Evolutionary conservation across 2,113 vertebrate genomes (phyloP).

Genomic region (Peromyscus maniculatus): DNA sequence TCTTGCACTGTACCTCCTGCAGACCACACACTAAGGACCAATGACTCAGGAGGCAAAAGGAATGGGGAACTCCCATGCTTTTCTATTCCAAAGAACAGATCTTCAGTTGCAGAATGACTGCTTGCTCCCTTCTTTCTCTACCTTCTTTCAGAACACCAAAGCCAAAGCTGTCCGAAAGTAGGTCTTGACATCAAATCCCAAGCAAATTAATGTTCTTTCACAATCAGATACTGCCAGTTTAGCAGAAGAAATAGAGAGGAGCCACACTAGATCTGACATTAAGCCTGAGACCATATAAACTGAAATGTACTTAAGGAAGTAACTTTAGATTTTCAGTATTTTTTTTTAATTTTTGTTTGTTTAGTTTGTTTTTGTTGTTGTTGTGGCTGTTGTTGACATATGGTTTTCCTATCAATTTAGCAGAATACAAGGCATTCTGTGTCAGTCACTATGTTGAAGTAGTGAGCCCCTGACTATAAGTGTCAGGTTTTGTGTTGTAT

Average conservation of each 20-base stretch:
- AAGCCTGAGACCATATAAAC: constrained; percentile 41
- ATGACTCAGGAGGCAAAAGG: background rate
- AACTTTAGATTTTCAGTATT: constrained; percentile 41
- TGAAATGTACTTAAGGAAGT: background rate
- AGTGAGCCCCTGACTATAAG: constrained; percentile 17
- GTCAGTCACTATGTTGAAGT: background rate
- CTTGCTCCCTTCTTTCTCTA: background rate
- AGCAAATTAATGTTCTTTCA: constrained; percentile 46
- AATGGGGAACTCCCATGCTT: background rate
- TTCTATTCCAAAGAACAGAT: constrained; percentile 37
- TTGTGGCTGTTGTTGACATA: background rate
- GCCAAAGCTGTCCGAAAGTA: constrained; percentile 1
- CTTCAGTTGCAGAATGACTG: background rate
- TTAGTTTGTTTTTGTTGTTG: background rate
- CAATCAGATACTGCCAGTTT: background rate
- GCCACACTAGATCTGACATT: background rate
- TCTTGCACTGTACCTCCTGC: background rate
- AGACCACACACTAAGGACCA: constrained; percentile 17
- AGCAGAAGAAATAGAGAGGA: constrained; percentile 55
- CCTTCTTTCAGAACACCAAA: background rate
- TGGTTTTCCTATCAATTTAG: constrained; percentile 19
- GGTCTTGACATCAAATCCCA: constrained; percentile 31
- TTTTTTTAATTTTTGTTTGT: background rate
- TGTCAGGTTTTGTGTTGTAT: background rate
- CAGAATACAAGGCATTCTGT: background rate